Base-by-base conservation (phyloP, 2,888 invertebrate genomes). In the Ophion costatus region DNA sequence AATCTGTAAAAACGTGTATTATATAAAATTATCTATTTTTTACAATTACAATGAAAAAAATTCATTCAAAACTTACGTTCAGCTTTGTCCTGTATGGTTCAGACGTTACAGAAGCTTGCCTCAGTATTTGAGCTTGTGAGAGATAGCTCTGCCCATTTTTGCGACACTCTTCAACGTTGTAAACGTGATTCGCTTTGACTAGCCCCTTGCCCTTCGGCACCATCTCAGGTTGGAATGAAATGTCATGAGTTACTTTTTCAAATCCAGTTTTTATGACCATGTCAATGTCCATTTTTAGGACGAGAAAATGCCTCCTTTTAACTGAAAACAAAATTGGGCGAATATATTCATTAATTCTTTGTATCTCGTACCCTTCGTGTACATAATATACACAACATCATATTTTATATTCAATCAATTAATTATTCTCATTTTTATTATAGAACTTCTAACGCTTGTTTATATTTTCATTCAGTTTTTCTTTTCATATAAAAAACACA, bases 191-290 rank as follows among this genome's bases (percentile, higher is more conserved):
- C 14, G 83, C 81, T 56, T 80, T 57, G 20, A 83, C 85, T 33
- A 86, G 67, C 24, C 57, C 38, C 83, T 84, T 82, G 22, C 80
- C 84, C 73, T 86, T 86, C 42, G 76, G 69, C 56, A 79, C 59
- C 63, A 83, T 82, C 38, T 83, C 64, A 33, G 87, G 84, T 74
- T 87, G 80, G 66, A 87, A 87, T 64, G 20, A 22, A 42, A 86
- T 81, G 29, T 45, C 71, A 51, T 86, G 81, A 1, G 45, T 75
- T 17, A 82, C 78, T 70, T 81, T 80, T 74, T 83, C 64, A 74
- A 87, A 87, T n/a, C 80, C 86, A 64, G 87, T 86, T 80, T 83
- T 83, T 51, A 87, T 83, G 24, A 87, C 77, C 17, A 84, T 73
- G 57, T 86, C 79, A 10, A 56, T 56, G 2, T 29, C 29, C 29